Base-by-base conservation (phyloP, 2,797 vertebrate species). In the Staurois parvus region DNA sequence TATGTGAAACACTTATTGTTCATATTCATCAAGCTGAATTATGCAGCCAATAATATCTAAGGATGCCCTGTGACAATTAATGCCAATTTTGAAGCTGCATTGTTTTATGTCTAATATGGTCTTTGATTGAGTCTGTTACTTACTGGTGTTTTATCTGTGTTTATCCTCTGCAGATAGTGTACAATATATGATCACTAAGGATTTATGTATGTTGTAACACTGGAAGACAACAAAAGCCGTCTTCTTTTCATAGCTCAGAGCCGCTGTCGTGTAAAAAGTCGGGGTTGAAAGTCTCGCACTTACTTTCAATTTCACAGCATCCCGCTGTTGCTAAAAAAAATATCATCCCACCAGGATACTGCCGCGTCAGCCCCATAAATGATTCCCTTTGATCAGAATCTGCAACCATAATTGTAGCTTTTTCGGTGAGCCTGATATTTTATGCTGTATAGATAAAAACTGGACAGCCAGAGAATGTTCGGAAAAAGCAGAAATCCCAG, bases 311-410 rank as follows among this genome's bases (percentile, higher is more conserved):
- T 84, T 72, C 48, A 64, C 48, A 79, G 69, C 5, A n/a, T 29
- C 56, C 76, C 40, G 29, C 59, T 74, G 72, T 13, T 67, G 40
- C 12, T 66, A 76, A 75, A 59, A 79, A 64, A 56, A 84, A 88
- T n/a, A 19, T 37, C 45, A 17, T 92, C 90, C 89, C 88, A 24
- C 32, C 59, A 89, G 90, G 88, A 91, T 91, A 84, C 88, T 86
- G 84, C 87, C 86, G 85, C 87, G 89, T 90, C 88, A 90, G 68
- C 88, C 78, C 89, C 89, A 93, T 94, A 91, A 94, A 94, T 91
- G 88, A 94, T 94, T 94, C 92, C 81, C 89, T 94, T 94, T 94
- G 91, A 94, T 94, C 90, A 92, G 87, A 90, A 92, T 89, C 90
- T 87, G 89, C 88, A 81, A 84, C 82, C 91, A 91, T 88, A 77